Conservation (phyloP, 2,888 invertebrate species). For the Galerucella nymphaeae region DNA sequence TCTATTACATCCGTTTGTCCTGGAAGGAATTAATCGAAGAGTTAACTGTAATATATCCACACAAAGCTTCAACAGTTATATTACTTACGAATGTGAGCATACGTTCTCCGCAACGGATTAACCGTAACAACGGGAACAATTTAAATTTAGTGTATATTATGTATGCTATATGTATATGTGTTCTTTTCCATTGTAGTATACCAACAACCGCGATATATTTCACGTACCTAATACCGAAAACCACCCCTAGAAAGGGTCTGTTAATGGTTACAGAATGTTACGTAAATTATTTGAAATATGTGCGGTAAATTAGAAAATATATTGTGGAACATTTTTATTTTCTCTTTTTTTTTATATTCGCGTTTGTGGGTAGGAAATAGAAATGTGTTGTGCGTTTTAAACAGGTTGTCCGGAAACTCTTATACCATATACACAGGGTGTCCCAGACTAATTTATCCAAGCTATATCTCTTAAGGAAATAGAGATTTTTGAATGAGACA, state of each 20-base stretch:
- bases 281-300: slow-evolving; percentile 28
- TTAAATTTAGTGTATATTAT: slow-evolving; percentile 21
- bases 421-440: no score
- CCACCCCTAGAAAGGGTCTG: slow-evolving; percentile 22
- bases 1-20: neutral
- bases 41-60: neutral
- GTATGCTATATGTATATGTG: neutral
- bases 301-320: slow-evolving; percentile 18
- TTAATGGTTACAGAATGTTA: slow-evolving; percentile 25
- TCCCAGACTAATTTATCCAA: no score
- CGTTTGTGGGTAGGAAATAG: neutral
- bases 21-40: neutral
- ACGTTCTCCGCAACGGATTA: slow-evolving; percentile 10
- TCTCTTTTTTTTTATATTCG: neutral
- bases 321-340: neutral
- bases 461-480: no score
- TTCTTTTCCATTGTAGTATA: slow-evolving; percentile 17
- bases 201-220: slow-evolving; percentile 7
- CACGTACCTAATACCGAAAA: slow-evolving; percentile 10
- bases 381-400: no score
- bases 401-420: no score
- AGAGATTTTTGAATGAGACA: no score
- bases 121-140: slow-evolving; percentile 21
- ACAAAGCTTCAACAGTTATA: neutral
- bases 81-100: slow-evolving; percentile 8